Conservation (phyloP, 2,113 vertebrate species). For the Cryptotis parvus region DNA sequence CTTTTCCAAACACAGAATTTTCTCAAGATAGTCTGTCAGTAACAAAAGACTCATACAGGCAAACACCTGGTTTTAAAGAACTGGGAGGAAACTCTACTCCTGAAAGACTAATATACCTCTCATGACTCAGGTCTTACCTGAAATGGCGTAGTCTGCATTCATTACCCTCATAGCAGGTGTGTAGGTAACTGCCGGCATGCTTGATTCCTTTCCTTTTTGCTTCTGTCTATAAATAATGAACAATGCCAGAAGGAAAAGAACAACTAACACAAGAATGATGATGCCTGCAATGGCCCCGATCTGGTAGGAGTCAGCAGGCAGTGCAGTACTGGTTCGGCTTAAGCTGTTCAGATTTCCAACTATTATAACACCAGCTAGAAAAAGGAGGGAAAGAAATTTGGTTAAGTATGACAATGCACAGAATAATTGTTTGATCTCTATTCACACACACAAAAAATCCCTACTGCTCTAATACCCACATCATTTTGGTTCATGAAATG, state of each 20-base stretch:
- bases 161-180: constrained; percentile 93
- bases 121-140: constrained; percentile 83
- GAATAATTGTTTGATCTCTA: background rate
- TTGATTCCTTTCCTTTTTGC: constrained; percentile 95
- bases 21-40: background rate
- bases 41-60: background rate
- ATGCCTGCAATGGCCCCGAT: constrained; percentile 96
- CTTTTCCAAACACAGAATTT: background rate
- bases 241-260: constrained; percentile 94
- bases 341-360: constrained; percentile 95
- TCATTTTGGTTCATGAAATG: constrained; percentile 44
- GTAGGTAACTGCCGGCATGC: constrained; percentile 95
- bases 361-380: constrained; percentile 93
- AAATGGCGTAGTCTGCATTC: constrained; percentile 91
- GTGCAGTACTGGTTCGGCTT: constrained; percentile 93
- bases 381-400: constrained; percentile 40
- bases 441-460: constrained; percentile 18
- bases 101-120: background rate
- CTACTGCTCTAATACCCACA: background rate
- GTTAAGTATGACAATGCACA: background rate
- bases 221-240: constrained; percentile 96
- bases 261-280: constrained; percentile 93
- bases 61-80: background rate
- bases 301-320: constrained; percentile 95
- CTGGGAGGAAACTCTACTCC: background rate